Percentiles rank a stretch among this genome's conserved stretches.
These are phyloP conservation scores for Plumapathes pennacea DNA, from an alignment of 92 coral and sea anemone genomes.

Conservation along the genomic window DNA sequence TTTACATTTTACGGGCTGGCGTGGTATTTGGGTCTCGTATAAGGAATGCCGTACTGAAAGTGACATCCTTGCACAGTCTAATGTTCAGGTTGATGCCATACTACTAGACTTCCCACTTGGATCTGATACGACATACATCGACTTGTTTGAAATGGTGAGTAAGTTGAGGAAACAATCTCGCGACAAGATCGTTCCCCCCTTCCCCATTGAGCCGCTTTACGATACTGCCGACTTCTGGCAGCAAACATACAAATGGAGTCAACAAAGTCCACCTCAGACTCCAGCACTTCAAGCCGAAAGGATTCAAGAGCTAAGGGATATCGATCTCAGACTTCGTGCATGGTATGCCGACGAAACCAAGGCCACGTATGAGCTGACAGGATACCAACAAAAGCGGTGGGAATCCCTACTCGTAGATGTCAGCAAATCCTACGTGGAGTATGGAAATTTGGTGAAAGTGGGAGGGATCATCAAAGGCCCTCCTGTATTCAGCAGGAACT, in stretches of 20 bases:
- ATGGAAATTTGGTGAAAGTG: constrained; percentile 1
- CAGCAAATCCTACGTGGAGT: constrained; percentile 13
- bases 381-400: constrained; percentile 16
- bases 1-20: constrained; percentile 22
- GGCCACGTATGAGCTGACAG: constrained; percentile 15
- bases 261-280: constrained; percentile 3
- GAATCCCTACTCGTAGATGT: background rate
- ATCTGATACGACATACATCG: constrained; percentile 14
- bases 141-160: constrained; percentile 7
- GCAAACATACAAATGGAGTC: constrained; percentile 24
- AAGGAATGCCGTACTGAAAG: constrained; percentile 4
- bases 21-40: constrained; percentile 18
- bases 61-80: background rate
- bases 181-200: constrained; percentile 20
- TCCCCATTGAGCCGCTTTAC: background rate
- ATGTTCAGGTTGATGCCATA: constrained; percentile 13
- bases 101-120: too few relatives aligned
- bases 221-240: constrained; percentile 17
- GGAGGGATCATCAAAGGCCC: constrained; percentile 18
- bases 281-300: constrained; percentile 8
- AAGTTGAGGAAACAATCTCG: constrained; percentile 8
- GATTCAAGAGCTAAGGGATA: constrained; percentile 26
- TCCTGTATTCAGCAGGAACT: constrained; percentile 42
- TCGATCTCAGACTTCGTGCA: constrained; percentile 18
- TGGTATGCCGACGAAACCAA: constrained; percentile 35